These are phyloP conservation scores for Metopolophium dirhodum DNA, from an alignment of 1,140 invertebrate species.

Conservation along the genomic window DNA sequence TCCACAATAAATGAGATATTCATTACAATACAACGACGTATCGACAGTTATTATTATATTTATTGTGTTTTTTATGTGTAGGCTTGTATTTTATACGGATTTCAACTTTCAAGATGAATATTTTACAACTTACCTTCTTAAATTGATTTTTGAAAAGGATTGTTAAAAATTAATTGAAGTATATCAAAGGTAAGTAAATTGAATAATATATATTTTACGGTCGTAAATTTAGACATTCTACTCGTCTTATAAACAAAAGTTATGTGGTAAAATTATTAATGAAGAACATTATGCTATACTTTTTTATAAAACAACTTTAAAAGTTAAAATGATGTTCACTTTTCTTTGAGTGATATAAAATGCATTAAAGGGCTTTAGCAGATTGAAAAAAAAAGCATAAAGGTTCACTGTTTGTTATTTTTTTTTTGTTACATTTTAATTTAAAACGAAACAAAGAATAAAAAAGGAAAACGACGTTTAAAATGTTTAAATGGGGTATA, in stretches of 20 bases:
- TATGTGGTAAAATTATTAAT: conserved; percentile 15
- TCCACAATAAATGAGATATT: neutral
- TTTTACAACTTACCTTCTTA: neutral
- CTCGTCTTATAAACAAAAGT: conserved; percentile 8
- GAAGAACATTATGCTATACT: conserved; percentile 17
- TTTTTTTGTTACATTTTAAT: conserved; percentile 38
- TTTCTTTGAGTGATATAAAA: conserved; percentile 43
- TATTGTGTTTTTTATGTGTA: neutral
- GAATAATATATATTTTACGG: conserved; percentile 30
- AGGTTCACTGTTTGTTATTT: neutral
- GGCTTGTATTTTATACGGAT: neutral
- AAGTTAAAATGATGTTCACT: neutral
- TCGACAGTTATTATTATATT: neutral
- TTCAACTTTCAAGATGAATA: neutral
- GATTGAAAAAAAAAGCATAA: conserved; percentile 40
- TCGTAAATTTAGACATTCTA: neutral
- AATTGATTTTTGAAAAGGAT: neutral
- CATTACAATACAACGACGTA: neutral
- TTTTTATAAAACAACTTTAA: conserved; percentile 42
- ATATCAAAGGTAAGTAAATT: conserved; percentile 21
- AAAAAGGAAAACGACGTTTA: neutral
- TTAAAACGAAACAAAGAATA: conserved; percentile 24
- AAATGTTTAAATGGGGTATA: neutral
- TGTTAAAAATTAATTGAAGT: conserved; percentile 14
- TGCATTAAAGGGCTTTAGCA: conserved; percentile 27